Percentiles rank a stretch among this genome's conserved stretches.
These are phyloP conservation scores for Microcebus jonahi DNA, from an alignment of 2,113 vertebrate species.

Conservation along the genomic window DNA sequence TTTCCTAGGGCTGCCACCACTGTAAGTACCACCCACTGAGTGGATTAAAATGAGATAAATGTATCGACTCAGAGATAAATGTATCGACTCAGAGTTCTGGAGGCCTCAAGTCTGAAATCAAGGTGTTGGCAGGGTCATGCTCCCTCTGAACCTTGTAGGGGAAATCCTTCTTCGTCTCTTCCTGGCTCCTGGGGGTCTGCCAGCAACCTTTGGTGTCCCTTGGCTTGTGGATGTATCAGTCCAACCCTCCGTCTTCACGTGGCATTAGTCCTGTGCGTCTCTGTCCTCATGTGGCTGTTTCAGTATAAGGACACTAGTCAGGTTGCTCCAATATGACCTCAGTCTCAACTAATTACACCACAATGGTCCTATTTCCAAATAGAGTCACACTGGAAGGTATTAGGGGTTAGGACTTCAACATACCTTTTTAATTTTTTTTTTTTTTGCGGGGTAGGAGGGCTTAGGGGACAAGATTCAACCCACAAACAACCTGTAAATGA, in stretches of 20 bases:
- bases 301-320: background rate
- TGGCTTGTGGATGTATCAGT: background rate
- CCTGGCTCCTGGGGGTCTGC: background rate
- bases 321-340: background rate
- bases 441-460: too few relatives aligned
- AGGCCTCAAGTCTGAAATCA: background rate
- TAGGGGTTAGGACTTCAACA: background rate
- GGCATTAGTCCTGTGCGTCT: background rate
- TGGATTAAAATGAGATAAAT: background rate
- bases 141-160: background rate
- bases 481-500: background rate
- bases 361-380: background rate
- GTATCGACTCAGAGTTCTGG: background rate
- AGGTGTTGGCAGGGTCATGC: accelerated
- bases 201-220: background rate
- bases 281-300: background rate
- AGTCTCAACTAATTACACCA: background rate
- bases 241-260: background rate
- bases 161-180: background rate
- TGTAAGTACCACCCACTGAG: background rate
- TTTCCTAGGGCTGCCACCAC: background rate
- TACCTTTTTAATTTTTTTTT: background rate
- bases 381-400: background rate
- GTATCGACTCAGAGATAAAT: background rate
- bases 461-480: background rate